phyloP scores from a whole-genome alignment of 2,888 invertebrate genomes.

The Galerucella nymphaeae region DNA sequence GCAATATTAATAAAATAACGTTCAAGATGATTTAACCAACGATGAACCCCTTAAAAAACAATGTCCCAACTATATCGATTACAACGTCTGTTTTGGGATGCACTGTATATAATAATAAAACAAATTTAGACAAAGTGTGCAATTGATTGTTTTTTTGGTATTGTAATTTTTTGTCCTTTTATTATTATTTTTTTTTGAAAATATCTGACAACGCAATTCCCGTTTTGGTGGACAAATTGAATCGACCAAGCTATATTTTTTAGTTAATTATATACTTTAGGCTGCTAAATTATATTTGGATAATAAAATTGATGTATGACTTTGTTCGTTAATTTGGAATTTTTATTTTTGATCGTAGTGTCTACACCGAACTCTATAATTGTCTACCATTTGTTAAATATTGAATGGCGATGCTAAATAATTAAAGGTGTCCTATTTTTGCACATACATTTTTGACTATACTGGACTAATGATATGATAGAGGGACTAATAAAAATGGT shows the following conservation, averaged over 20 bases:
- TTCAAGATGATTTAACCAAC: too few relatives aligned
- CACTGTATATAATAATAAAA: not conserved
- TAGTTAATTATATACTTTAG: conserved; percentile 9
- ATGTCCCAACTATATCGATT: too few relatives aligned
- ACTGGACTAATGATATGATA: too few relatives aligned
- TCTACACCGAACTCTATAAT: not conserved
- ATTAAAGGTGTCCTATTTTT: too few relatives aligned
- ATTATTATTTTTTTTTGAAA: too few relatives aligned
- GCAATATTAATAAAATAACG: too few relatives aligned
- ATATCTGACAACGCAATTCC: not conserved
- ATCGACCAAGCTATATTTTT: conserved; percentile 6
- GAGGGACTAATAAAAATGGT: too few relatives aligned
- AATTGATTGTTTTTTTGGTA: conserved; percentile 30
- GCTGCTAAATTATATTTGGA: conserved; percentile 20
- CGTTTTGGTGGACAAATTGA: not conserved
- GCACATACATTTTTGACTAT: too few relatives aligned
- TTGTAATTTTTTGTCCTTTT: conserved; percentile 1
- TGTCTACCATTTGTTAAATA: not conserved
- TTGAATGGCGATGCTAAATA: too few relatives aligned
- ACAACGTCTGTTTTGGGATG: not conserved
- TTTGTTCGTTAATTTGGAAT: conserved; percentile 7
- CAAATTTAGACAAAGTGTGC: conserved; percentile 18
- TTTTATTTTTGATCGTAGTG: not conserved
- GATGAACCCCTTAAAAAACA: too few relatives aligned
- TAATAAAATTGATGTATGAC: conserved; percentile 12